Evolutionary conservation across 2,797 vertebrate genomes (phyloP), one percentile per base, ranked within the genome.

Genomic region (Harpagifer antarcticus): DNA sequence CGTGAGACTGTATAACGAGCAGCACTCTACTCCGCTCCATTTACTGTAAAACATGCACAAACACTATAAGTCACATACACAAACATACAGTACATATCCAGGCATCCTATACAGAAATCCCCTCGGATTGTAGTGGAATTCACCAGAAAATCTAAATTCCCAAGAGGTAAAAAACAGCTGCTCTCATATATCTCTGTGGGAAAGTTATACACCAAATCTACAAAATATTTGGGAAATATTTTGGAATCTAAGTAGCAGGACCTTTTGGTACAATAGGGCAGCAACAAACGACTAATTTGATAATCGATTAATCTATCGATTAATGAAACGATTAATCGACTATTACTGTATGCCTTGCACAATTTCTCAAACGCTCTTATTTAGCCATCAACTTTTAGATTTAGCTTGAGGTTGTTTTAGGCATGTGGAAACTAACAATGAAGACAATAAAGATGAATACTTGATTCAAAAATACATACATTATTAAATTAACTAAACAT

Each of bases 11-110:
- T 19, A 70, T 31, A 37, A 37, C 6, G 1, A 37, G 33, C 33
- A 37, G 7, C 33, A 37, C 33, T 37, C 33, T 37, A 37, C 33
- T 37, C 6, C 1, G 7, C 7, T 33, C 6, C 27, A 15, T 61
- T 74, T 47, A 63, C 56, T 59, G 48, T 49, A 74, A 84, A 16
- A 56, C 47, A 71, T 47, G 61, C 42, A n/a, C 13, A 72, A 6
- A 74, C 33, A 49, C 6, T 16, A 12, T 3, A 19, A 9, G 17
- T 54, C 48, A 15, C 19, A 55, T 43, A 66, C 2, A 3, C 17
- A 78, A 12, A 54, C 43, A 70, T 33, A 54, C 42, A 49, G 11
- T 13, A 64, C 9, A 66, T 57, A 47, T 60, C 6, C 42, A 42
- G 13, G 2, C 43, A 61, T 73, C 2, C 10, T 19, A 27, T 6